Base-by-base conservation (phyloP, 2,113 vertebrate genomes). In the Parus major region DNA sequence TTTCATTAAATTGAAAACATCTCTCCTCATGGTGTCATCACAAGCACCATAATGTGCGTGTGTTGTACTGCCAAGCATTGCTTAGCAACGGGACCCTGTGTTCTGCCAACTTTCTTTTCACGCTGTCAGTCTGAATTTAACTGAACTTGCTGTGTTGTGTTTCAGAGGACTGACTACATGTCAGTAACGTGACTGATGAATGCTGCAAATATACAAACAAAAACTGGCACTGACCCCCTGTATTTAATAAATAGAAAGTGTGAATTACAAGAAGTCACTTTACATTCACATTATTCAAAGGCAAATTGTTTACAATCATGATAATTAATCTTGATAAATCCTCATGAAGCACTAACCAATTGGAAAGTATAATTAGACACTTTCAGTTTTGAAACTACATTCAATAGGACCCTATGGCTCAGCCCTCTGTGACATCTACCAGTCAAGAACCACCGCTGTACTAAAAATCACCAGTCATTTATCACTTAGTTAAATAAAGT, bases 91-190 rank as follows among this genome's bases (percentile, higher is more conserved):
- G 96, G 94, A 93, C 90, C 92, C 78, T 82, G 71, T 96, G 95
- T 97, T 96, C 98, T 97, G 97, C 98, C 98, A 98, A 95, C 89
- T 96, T 95, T 88, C 92, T 92, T 95, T 96, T 94, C 88, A 87
- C 18, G 59, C 96, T 96, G 96, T 96, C 96, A 97, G 89, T 96
- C 96, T 96, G 95, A 96, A 97, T 97, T 96, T 96, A 95, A 96
- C 94, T 91, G 92, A 96, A 97, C 93, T 87, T 76, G 94, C 66
- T 86, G 92, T 85, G 95, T 86, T 86, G 94, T 96, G 90, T 97
- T 97, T 97, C 95, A 94, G 97, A 91, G 94, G 92, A 95, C 94
- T 82, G 84, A 96, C 86, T 95, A 53, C 75, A 84, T 79, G 93
- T 92, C 52, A 46, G 92, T 92, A 93, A 94, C 19, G 70, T 97